Evolutionary conservation across 2,888 invertebrate genomes (phyloP), one percentile per base, ranked within the genome.

Genomic region (Synanthedon tipuliformis): DNA sequence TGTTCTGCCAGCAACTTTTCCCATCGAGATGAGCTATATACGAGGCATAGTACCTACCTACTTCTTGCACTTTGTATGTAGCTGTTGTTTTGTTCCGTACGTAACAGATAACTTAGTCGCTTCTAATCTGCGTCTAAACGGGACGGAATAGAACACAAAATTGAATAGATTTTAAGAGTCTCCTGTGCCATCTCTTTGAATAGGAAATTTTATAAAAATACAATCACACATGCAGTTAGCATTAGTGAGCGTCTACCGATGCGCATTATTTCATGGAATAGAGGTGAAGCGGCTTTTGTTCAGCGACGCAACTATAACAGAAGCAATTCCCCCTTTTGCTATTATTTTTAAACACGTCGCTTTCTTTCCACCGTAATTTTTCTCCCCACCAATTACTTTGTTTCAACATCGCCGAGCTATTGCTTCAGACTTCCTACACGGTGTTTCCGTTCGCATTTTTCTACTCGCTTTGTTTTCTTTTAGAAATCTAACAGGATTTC

Each of bases 341-440:
- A 45, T 45, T 45, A n/a, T 71, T 75, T 77, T 73, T 68, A 72
- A 71, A 73, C 67, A 66, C 62, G 62, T 65, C 66, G 66, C 62
- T 73, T 66, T 64, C 71, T 69, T 66, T 65, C 61, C 61, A 56
- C 63, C 65, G 68, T 75, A 76, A 75, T 79, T 78, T 81, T 75
- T 76, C 75, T 78, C 67, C 62, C 73, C 73, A 68, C 70, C 73
- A 76, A 75, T 77, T 78, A 78, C 77, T 78, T 74, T 78, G 75
- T 77, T 75, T 74, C 71, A 70, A 68, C 62, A 60, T 62, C 62
- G 59, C 66, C 70, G 68, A 72, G 67, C 71, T 45, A 13, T 13
- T 67, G 71, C 69, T 61, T 57, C 57, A 60, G 63, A 61, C 49
- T 51, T 51, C 51, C 41, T 51, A 52, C 41, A 63, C 59, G 60